phyloP scores from a whole-genome alignment of 92 coral and sea anemone species.

The Phenganax stokvisi region DNA sequence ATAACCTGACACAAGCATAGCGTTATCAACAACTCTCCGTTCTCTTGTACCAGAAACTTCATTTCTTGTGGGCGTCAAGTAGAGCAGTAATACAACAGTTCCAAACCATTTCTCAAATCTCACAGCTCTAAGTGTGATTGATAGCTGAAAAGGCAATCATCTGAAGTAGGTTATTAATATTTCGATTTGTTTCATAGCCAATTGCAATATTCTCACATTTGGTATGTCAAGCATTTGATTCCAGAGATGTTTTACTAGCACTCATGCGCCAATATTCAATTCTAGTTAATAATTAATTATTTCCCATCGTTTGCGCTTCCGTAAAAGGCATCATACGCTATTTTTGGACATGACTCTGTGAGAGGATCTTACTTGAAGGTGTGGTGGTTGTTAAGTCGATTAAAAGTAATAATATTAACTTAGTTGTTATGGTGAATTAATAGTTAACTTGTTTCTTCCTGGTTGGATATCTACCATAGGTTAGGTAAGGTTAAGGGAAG shows the following conservation, averaged over 20 bases:
- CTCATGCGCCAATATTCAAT: neutral
- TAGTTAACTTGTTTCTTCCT: neutral
- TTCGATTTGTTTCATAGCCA: constrained; percentile 3
- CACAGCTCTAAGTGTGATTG: too few species aligned
- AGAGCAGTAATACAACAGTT: too few species aligned
- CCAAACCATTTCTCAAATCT: too few species aligned
- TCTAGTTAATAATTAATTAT: neutral
- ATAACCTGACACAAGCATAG: too few species aligned
- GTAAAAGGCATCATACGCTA: constrained; percentile 20
- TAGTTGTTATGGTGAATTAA: neutral
- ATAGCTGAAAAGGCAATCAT: too few species aligned
- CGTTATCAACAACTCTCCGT: too few species aligned
- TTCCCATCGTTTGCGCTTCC: neutral
- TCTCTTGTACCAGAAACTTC: too few species aligned
- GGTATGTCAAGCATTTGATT: neutral
- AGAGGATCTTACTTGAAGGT: neutral
- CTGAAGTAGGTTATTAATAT: neutral
- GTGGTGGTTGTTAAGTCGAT: constrained; percentile 4
- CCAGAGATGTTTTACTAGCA: neutral
- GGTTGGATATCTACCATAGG: neutral
- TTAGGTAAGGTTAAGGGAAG: neutral
- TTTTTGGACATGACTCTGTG: constrained; percentile 7
- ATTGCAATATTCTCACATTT: neutral
- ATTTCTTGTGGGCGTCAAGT: too few species aligned
- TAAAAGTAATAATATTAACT: neutral